Percentiles rank a stretch among this genome's conserved stretches.
Evolutionary conservation across 2,113 vertebrate species (phyloP).

Genomic region (Atrichornis clamosus): DNA sequence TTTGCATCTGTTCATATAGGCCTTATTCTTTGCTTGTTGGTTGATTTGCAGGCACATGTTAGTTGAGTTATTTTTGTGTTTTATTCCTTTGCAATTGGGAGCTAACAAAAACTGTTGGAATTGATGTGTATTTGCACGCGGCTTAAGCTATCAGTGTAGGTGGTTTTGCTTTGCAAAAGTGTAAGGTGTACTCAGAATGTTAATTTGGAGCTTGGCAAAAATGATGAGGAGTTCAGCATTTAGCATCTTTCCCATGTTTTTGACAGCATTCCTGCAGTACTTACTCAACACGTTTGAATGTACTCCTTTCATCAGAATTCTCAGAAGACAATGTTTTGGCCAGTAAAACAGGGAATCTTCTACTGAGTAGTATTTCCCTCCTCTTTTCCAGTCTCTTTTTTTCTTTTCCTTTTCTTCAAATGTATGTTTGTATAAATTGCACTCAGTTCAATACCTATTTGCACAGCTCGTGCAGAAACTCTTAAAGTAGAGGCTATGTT

Average conservation of each 20-base stretch:
- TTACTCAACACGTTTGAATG: background rate
- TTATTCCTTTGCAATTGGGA: background rate
- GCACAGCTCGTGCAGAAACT: background rate
- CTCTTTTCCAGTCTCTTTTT: background rate
- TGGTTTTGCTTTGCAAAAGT: background rate
- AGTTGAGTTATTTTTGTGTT: background rate
- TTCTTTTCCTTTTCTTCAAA: background rate
- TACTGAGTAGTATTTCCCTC: fast-evolving
- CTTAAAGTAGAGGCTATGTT: background rate
- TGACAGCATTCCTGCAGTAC: background rate
- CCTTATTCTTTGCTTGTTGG: background rate
- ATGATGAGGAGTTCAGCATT: background rate
- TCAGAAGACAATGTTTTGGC: background rate
- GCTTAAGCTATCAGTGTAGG: fast-evolving
- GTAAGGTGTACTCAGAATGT: background rate
- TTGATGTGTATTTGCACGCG: background rate
- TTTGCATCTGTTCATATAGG: background rate
- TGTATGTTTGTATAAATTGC: background rate
- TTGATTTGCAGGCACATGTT: background rate
- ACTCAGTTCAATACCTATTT: background rate
- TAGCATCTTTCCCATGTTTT: background rate
- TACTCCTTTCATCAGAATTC: background rate
- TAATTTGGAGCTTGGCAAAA: background rate
- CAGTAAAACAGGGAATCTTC: background rate
- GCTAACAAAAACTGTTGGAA: background rate